These are phyloP conservation scores for Phortica okadai DNA, from an alignment of 2,888 invertebrate species.

Conservation along the genomic window DNA sequence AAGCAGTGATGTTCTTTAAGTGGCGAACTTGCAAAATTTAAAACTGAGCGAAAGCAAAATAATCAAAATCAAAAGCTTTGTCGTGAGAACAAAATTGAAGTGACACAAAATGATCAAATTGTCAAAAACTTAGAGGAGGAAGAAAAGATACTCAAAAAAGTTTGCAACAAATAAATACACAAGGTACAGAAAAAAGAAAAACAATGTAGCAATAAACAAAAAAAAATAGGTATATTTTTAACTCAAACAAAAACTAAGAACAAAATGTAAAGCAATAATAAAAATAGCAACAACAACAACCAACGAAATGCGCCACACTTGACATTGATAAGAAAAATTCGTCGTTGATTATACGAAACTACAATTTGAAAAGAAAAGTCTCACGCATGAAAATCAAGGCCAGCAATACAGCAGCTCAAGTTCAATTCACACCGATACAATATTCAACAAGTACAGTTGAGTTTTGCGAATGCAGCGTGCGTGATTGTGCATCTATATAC, in stretches of 20 bases:
- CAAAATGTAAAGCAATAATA: background rate
- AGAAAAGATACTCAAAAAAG: no score
- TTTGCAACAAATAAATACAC: background rate
- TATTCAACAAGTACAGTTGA: conserved; percentile 15
- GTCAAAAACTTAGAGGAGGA: background rate
- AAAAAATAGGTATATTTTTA: background rate
- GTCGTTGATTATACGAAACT: background rate
- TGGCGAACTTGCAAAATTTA: background rate
- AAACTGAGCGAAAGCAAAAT: background rate
- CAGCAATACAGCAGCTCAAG: background rate
- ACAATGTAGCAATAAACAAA: background rate
- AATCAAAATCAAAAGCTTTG: background rate
- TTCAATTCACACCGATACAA: background rate
- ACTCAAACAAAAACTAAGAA: background rate
- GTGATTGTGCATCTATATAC: background rate
- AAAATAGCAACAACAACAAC: background rate
- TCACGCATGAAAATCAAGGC: background rate
- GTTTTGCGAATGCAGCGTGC: background rate
- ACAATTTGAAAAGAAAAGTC: background rate
- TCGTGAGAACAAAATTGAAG: background rate
- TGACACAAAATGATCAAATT: background rate
- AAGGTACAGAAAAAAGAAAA: background rate
- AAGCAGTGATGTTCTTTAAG: background rate
- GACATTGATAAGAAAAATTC: conserved; percentile 15
- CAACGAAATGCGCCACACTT: background rate